These are phyloP conservation scores for Ibidorhyncha struthersii DNA, from an alignment of 2,113 vertebrate genomes.

Conservation along the genomic window DNA sequence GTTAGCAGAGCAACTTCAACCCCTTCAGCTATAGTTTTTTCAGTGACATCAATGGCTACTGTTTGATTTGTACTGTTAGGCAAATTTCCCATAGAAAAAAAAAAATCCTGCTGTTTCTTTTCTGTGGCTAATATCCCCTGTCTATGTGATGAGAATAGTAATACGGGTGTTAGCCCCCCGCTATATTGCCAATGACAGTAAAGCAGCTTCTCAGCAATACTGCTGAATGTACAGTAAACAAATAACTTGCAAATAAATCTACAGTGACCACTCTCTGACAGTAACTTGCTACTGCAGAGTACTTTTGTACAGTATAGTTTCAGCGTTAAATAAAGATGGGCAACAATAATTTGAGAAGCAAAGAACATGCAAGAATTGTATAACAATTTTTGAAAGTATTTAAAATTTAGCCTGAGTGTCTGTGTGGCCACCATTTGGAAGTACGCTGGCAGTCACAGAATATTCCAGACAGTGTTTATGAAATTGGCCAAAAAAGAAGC, in stretches of 20 bases:
- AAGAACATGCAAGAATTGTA: background rate
- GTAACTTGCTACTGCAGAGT: background rate
- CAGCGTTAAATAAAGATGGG: background rate
- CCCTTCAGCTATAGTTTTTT: background rate
- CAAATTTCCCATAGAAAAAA: background rate
- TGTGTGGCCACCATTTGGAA: background rate
- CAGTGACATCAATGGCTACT: background rate
- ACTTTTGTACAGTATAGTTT: background rate
- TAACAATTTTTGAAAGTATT: background rate
- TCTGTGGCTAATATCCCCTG: background rate
- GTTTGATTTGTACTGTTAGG: background rate
- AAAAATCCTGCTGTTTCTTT: background rate
- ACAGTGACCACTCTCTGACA: background rate
- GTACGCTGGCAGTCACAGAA: background rate
- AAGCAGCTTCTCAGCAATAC: background rate
- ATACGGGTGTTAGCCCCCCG: background rate
- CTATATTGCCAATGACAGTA: background rate
- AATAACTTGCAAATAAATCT: background rate
- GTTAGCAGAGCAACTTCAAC: background rate
- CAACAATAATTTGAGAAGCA: background rate
- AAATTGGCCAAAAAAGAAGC: background rate
- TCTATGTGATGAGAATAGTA: background rate
- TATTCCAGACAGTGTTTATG: background rate
- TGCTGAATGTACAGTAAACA: background rate
- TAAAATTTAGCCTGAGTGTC: background rate